Percentiles rank a stretch among this genome's conserved stretches.
Conservation (phyloP, 92 coral and sea anemone species). For the Porites evermanni region DNA sequence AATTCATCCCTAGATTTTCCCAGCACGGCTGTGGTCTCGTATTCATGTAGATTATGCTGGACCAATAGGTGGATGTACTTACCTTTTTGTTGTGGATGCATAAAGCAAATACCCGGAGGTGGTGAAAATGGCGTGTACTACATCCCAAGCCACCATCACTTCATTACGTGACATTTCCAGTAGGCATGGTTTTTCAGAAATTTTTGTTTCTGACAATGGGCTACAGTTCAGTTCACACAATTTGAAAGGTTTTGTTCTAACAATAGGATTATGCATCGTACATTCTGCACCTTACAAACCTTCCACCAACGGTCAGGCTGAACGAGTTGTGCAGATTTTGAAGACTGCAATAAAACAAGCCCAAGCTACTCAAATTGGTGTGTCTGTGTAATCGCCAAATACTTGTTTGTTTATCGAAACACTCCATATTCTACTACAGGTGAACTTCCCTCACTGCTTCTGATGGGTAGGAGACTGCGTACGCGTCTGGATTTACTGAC, state of each 20-base stretch:
- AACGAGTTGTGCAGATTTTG: constrained; percentile 54
- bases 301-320: constrained; percentile 66
- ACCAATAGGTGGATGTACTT: constrained; percentile 54
- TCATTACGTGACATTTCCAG: constrained; percentile 58
- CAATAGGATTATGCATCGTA: constrained; percentile 57
- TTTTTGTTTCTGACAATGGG: constrained; percentile 63
- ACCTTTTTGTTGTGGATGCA: constrained; percentile 64
- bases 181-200: constrained; percentile 67
- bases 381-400: constrained; percentile 22
- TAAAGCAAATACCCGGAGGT: constrained; percentile 71
- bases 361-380: background rate
- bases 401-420: constrained; percentile 45
- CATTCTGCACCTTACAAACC: constrained; percentile 56
- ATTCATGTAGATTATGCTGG: constrained; percentile 71
- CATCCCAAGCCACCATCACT: constrained; percentile 50
- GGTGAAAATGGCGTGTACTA: constrained; percentile 63
- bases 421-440: constrained; percentile 66
- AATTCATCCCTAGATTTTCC: constrained; percentile 63
- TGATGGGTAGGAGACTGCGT: constrained; percentile 61
- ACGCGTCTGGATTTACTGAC: constrained; percentile 59
- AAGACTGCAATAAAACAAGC: constrained; percentile 35
- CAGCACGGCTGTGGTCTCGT: constrained; percentile 65
- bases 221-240: constrained; percentile 61
- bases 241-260: constrained; percentile 57
- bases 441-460: constrained; percentile 57